Evolutionary conservation across 2,888 invertebrate genomes (phyloP).

Genomic region (Hemaris fuciformis): DNA sequence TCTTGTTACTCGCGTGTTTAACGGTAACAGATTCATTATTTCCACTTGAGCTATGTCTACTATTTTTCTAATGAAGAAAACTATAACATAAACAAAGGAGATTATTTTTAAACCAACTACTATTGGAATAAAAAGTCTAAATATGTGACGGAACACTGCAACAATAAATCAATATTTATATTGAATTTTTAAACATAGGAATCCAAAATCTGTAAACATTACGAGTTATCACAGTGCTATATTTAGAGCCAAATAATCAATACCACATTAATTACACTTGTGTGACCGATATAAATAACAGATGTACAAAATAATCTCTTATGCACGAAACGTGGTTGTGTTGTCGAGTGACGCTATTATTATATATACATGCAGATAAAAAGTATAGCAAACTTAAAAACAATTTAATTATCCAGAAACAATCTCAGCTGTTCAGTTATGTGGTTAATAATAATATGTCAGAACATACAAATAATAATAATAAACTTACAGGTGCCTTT

Average conservation of each 20-base stretch:
- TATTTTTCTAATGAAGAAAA: background rate
- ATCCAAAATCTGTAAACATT: too few species aligned
- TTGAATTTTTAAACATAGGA: too few species aligned
- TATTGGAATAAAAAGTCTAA: too few species aligned
- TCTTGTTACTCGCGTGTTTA: background rate
- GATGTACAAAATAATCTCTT: background rate
- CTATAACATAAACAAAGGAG: too few species aligned
- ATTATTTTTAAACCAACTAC: too few species aligned
- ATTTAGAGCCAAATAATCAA: too few species aligned
- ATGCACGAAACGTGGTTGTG: background rate
- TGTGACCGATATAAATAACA: too few species aligned
- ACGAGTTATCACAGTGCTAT: too few species aligned
- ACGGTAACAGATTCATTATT: background rate
- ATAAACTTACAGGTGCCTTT: conserved; percentile 9
- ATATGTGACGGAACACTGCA: too few species aligned
- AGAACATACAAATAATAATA: conserved; percentile 6
- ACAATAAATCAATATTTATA: too few species aligned
- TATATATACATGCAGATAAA: background rate
- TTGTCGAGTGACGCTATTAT: background rate
- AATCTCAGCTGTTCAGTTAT: background rate
- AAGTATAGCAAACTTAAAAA: background rate
- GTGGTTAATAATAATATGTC: conserved; percentile 1
- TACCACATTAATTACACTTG: too few species aligned
- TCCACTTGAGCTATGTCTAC: background rate
- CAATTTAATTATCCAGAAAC: background rate